Conservation (phyloP, 2,797 vertebrate genomes). For the Corythornis leucogaster region DNA sequence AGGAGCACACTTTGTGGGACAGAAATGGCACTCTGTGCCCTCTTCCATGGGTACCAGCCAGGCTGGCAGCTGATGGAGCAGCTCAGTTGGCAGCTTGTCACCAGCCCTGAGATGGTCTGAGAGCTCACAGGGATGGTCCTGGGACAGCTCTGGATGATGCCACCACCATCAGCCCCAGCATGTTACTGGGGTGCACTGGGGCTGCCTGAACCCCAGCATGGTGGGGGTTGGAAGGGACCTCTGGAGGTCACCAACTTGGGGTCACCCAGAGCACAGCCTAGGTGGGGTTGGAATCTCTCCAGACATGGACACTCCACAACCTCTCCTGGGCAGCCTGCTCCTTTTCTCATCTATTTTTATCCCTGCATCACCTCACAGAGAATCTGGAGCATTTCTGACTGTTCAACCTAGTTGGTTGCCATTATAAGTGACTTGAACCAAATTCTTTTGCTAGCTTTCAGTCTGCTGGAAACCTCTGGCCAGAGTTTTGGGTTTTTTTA, state of each 20-base stretch:
- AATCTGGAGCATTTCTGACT: no score
- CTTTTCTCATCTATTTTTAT: not conserved
- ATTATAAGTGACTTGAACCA: not conserved
- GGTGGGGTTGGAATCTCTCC: not conserved
- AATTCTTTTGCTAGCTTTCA: not conserved
- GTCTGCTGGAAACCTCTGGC: not conserved
- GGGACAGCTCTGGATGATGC: fast-evolving
- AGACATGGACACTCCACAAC: not conserved
- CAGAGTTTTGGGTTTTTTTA: no score
- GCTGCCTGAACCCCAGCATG: not conserved
- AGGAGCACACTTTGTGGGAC: not conserved
- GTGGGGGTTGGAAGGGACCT: not conserved
- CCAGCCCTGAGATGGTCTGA: not conserved
- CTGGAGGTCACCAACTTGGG: not conserved
- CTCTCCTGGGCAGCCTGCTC: not conserved
- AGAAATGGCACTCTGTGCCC: not conserved
- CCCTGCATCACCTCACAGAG: not conserved
- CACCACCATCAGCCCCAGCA: fast-evolving
- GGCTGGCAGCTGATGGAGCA: not conserved
- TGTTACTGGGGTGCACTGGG: fast-evolving
- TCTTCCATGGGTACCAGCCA: not conserved
- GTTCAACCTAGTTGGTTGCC: not conserved
- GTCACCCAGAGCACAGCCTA: not conserved
- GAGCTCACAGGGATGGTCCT: not conserved
- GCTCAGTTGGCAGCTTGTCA: not conserved